Percentiles rank a stretch among this genome's conserved stretches.
Evolutionary conservation across 2,113 vertebrate species (phyloP).

Genomic region (Jaculus jaculus): DNA sequence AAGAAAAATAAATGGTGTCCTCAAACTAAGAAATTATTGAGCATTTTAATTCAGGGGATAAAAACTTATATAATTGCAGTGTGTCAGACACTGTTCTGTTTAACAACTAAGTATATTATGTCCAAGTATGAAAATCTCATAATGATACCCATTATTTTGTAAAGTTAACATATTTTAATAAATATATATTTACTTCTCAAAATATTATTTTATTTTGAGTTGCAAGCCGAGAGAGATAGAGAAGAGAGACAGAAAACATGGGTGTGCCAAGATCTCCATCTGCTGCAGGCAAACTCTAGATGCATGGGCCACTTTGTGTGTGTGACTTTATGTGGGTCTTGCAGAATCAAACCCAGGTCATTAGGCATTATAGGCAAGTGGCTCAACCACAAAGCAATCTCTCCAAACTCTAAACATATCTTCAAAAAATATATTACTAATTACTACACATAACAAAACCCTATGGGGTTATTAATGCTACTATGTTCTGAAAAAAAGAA

Average conservation of each 20-base stretch:
- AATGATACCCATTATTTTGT: background rate
- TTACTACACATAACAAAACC: conserved; percentile 20
- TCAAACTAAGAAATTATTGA: background rate
- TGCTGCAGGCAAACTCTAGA: too few relatives aligned
- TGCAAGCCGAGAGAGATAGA: too few relatives aligned
- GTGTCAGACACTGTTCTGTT: background rate
- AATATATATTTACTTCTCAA: too few relatives aligned
- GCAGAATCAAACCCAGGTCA: too few relatives aligned
- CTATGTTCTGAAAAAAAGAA: background rate
- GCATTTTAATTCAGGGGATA: background rate
- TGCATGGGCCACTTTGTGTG: too few relatives aligned
- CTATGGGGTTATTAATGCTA: background rate
- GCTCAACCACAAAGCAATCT: background rate
- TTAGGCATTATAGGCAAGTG: too few relatives aligned
- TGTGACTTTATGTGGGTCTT: too few relatives aligned
- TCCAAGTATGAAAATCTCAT: background rate
- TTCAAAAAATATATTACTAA: background rate
- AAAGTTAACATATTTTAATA: background rate
- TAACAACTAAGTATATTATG: background rate
- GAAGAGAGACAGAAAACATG: too few relatives aligned
- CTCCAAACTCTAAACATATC: background rate
- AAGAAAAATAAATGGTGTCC: background rate
- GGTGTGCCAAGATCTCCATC: too few relatives aligned
- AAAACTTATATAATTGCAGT: background rate
- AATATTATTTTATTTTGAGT: too few relatives aligned